A percentile compares a stretch with the other conserved stretches of the same genome.
Conservation (phyloP, 2,797 vertebrate species). For the Holocentrus rufus region DNA sequence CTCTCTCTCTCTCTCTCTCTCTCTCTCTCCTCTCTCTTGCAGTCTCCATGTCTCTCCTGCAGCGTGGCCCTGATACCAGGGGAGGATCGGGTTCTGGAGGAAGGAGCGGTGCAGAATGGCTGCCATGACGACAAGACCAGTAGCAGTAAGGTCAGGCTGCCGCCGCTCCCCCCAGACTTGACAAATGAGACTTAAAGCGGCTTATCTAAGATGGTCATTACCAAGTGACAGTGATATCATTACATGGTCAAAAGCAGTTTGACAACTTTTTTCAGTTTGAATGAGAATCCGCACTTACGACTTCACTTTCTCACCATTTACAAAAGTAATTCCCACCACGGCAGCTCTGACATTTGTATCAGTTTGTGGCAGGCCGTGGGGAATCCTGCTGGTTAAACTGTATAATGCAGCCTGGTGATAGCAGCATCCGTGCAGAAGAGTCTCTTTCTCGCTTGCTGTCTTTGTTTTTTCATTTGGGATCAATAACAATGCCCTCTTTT, state of each 20-base stretch:
- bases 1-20: not conserved
- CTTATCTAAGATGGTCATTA: too few relatives aligned
- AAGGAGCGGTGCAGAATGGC: constrained; percentile 85
- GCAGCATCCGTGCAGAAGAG: not conserved
- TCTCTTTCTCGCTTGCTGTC: too few relatives aligned
- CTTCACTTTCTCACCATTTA: not conserved
- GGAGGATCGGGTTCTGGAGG: constrained; percentile 83
- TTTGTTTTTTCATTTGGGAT: not conserved
- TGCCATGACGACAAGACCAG: constrained; percentile 87
- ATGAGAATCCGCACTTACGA: too few relatives aligned
- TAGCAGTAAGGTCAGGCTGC: constrained; percentile 82
- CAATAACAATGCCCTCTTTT: not conserved
- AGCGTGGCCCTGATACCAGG: constrained; percentile 81
- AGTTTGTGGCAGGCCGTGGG: too few relatives aligned
- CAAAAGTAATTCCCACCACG: not conserved
- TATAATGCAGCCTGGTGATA: not conserved
- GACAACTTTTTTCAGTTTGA: too few relatives aligned
- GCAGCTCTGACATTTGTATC: not conserved
- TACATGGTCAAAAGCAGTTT: too few relatives aligned
- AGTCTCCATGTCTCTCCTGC: constrained; percentile 89
- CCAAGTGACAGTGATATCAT: too few relatives aligned
- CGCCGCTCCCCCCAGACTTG: constrained; percentile 14
- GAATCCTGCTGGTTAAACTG: not conserved
- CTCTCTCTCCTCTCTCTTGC: constrained; percentile 34
- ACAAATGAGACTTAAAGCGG: not conserved